Percentiles rank a stretch among this genome's conserved stretches.
Conservation (phyloP, 2,797 vertebrate species). For the Denticeps clupeoides region DNA sequence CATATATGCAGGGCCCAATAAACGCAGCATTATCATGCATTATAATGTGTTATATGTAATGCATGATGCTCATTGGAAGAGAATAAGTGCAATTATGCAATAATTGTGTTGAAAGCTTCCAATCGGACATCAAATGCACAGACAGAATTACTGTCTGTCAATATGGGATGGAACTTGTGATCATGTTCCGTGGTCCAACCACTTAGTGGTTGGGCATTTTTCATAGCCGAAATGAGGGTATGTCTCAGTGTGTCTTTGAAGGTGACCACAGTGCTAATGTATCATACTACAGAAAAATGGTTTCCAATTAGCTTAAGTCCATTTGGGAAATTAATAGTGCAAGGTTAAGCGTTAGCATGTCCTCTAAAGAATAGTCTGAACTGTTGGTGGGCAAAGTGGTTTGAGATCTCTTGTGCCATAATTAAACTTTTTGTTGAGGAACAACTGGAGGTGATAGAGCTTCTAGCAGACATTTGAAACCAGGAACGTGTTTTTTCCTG, state of each 20-base stretch:
- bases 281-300: constrained; percentile 53
- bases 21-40: no score
- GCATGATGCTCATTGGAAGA: no score
- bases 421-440: neutral
- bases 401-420: neutral
- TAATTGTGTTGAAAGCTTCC: no score
- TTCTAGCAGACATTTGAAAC: no score
- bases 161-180: no score
- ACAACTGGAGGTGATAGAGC: no score
- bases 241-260: constrained; percentile 33
- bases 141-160: no score
- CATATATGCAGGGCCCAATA: no score
- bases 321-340: constrained; percentile 40
- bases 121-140: no score
- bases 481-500: no score
- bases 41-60: no score
- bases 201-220: constrained; percentile 16
- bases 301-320: constrained; percentile 54
- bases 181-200: constrained; percentile 6
- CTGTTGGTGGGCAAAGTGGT: constrained; percentile 5
- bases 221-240: constrained; percentile 19
- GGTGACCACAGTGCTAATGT: constrained; percentile 42
- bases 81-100: no score
- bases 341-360: constrained; percentile 19
- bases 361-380: constrained; percentile 19